phyloP scores from a whole-genome alignment of 2,113 vertebrate species.

The Cercocebus atys region DNA sequence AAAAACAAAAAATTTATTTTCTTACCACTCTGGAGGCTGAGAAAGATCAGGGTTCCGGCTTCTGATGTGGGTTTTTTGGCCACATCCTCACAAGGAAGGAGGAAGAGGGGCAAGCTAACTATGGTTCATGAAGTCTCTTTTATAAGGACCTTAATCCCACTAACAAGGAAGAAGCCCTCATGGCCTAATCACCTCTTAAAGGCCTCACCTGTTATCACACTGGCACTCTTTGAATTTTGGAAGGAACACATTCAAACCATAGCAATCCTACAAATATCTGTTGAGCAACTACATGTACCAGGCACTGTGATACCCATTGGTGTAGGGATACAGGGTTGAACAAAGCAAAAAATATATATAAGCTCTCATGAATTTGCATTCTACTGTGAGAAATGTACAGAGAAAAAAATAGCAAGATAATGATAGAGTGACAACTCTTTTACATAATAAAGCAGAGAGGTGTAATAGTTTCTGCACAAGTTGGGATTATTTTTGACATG shows the following conservation, averaged over 20 bases:
- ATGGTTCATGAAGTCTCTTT: background rate
- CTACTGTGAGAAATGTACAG: background rate
- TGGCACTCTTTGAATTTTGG: background rate
- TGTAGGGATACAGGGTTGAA: background rate
- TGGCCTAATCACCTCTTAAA: background rate
- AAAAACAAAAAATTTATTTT: background rate
- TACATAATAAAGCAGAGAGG: background rate
- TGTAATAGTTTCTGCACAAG: background rate
- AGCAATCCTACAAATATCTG: background rate
- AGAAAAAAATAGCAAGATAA: background rate
- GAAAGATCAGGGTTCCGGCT: accelerated
- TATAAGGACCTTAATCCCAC: background rate
- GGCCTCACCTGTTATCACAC: background rate
- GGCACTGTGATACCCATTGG: background rate
- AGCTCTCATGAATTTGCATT: background rate
- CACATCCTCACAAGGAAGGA: background rate
- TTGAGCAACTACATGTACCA: background rate
- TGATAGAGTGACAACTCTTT: background rate
- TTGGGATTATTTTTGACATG: background rate
- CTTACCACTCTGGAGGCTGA: background rate
- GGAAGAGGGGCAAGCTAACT: too few relatives aligned
- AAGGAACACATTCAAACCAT: background rate
- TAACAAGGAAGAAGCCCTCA: too few relatives aligned
- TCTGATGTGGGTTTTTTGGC: background rate
- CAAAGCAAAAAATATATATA: background rate